Percentiles rank a stretch among this genome's conserved stretches.
Conservation (phyloP, 2,113 vertebrate genomes). For the Scomber japonicus region DNA sequence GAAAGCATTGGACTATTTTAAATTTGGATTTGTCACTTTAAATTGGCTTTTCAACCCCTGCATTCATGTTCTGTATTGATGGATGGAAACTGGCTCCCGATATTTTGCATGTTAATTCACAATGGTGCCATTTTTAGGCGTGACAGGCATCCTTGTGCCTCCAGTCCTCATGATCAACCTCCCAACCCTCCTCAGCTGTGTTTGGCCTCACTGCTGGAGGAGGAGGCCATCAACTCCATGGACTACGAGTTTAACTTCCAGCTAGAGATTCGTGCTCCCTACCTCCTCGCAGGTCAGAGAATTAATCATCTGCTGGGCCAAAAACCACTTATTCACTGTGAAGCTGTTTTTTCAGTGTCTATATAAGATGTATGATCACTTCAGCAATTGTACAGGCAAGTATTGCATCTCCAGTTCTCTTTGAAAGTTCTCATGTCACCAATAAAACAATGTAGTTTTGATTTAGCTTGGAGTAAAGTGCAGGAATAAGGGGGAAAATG, state of each 20-base stretch:
- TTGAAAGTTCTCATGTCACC: not conserved
- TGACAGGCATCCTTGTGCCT: conserved; percentile 77
- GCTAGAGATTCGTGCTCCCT: conserved; percentile 93
- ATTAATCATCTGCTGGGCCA: not conserved
- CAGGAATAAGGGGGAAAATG: not conserved
- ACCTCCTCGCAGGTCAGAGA: conserved; percentile 91
- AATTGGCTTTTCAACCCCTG: not conserved
- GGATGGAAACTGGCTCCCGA: not conserved
- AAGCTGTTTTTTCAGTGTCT: not conserved
- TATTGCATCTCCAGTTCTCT: not conserved
- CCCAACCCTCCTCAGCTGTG: conserved; percentile 80
- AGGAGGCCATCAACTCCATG: conserved; percentile 90
- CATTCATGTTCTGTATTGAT: not conserved
- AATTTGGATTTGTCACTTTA: not conserved
- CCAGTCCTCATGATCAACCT: conserved; percentile 74
- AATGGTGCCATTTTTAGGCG: conserved; percentile 65
- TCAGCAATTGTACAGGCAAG: not conserved
- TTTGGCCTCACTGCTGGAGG: conserved; percentile 88
- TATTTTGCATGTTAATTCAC: not conserved
- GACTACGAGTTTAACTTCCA: conserved; percentile 96
- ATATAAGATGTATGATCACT: not conserved
- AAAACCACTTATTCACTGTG: not conserved
- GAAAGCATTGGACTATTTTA: no score
- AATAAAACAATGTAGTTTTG: not conserved
- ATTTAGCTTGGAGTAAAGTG: no score